Evolutionary conservation across 2,888 invertebrate genomes (phyloP), one percentile per base, ranked within the genome.

Genomic region (Thumatha senex): DNA sequence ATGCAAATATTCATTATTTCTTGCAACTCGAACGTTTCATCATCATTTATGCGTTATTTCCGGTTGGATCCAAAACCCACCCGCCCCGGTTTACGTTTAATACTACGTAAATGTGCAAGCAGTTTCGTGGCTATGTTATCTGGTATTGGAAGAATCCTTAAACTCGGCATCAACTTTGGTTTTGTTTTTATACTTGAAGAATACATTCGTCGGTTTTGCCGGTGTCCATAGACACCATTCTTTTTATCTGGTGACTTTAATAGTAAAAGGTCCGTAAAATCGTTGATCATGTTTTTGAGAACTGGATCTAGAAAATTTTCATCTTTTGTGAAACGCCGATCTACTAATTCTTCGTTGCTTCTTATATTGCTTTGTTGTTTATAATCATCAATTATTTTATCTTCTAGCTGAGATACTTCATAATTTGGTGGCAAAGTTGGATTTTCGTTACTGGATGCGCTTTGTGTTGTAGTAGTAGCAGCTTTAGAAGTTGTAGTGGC

Each of bases 111-210:
- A 38, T 82, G 76, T 12, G 73, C 58, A 67, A 84, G 72, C 11
- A 85, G 63, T 44, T 75, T 83, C 46, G 74, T 72, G 1, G 84
- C 82, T 5, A 85, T 63, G 24, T 72, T 70, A 36, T 84, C 76
- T n/a, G 84, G 76, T 40, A 86, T 79, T 0, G 84, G 84, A 4
- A 86, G 74, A 31, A 86, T 78, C n/a, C 83, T 83, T 52, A 76
- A 84, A 46, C 78, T 83, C 0, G 86, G 78, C 40, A 79, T 58
- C 7, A 77, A 78, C 15, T 77, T 69, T 0, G 80, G 73, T 49
- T 78, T 78, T 0, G 74, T 80, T 40, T 72, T 71, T 40, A 80
- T 67, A 15, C 80, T 38, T 10, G 78, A 58, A 7, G 78, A 73
- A 48, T 78, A 33, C 41, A 76, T 74, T 43, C 73, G 18, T 13